These are phyloP conservation scores for Holothuria leucospilota DNA, from an alignment of 53 echinoderm and acorn worm species.

Conservation along the genomic window DNA sequence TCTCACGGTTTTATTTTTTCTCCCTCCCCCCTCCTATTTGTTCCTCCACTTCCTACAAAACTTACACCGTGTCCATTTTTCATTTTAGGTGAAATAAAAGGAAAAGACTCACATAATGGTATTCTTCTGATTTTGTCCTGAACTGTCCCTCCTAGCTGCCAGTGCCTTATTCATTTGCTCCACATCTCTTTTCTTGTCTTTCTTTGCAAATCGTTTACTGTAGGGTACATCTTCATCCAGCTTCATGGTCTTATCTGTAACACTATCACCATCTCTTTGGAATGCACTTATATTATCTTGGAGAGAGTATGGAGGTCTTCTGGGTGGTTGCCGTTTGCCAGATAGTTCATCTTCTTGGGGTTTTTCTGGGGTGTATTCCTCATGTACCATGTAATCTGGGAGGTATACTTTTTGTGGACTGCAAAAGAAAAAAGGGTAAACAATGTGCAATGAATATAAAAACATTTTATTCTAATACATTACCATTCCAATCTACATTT, in stretches of 20 bases:
- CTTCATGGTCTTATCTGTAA: constrained; percentile 83
- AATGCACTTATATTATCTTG: constrained; percentile 86
- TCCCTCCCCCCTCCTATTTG: too few species aligned
- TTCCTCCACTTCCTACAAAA: too few species aligned
- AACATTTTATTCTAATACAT: too few species aligned
- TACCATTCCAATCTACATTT: too few species aligned
- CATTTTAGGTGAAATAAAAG: not conserved
- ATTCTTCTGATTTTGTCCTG: constrained; percentile 20
- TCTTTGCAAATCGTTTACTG: constrained; percentile 66
- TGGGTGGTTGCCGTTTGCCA: constrained; percentile 45
- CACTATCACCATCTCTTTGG: constrained; percentile 76
- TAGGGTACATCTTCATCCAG: constrained; percentile 71
- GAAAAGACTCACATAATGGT: not conserved
- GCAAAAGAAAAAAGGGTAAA: not conserved
- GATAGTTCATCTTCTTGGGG: constrained; percentile 50
- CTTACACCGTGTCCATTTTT: too few species aligned
- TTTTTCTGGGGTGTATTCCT: constrained; percentile 68
- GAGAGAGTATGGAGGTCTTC: constrained; percentile 86
- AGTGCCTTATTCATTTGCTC: constrained; percentile 46
- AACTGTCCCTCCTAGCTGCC: constrained; percentile 26
- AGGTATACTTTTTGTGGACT: constrained; percentile 71
- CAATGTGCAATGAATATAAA: not conserved
- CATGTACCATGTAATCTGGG: constrained; percentile 98
- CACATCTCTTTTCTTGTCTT: constrained; percentile 54
- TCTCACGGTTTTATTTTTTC: too few species aligned